Evolutionary conservation across 2,797 vertebrate genomes (phyloP), one percentile per base, ranked within the genome.

Genomic region (Argyrosomus regius): DNA sequence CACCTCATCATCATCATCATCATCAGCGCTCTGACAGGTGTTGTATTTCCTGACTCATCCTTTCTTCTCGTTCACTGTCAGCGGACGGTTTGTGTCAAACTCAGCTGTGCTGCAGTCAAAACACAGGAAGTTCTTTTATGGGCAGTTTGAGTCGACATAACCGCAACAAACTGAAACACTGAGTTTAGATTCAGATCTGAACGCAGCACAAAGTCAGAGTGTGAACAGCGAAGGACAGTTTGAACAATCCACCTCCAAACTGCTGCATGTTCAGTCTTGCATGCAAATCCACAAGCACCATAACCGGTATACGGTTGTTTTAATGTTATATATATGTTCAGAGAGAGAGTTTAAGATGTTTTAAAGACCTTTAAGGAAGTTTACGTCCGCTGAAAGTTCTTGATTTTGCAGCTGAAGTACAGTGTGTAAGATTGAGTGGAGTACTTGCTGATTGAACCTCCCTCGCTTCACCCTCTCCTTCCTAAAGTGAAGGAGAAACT

Each of bases 21-120:
- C 89, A 78, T 67, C 78, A 78, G 26, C 35, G 35, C 31, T 76
- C 73, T 80, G 76, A 73, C 80, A 94, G 93, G 93, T 94, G 68
- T 26, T 59, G 70, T 88, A 86, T 67, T 78, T 85, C 28, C 77
- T 80, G 64, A 82, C 52, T 87, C 67, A 82, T 80, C 57, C 68
- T 62, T 39, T 74, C 5, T 49, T 3, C 2, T 9, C 35, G 8
- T 39, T 31, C 31, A 14, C 41, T 24, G 43, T 24, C 41, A 13
- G 12, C 0, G 18, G 52, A 14, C 31, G 31, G 31, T 31, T 39
- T 39, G 31, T 24, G 58, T 74, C 31, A 45, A 26, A 46, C 18
- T 5, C 45, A 12, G 0, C 11, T 59, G 43, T 0, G 1, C 11
- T 53, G 13, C 66, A 26, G 1, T 41, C 41, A 22, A 22, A 66